phyloP scores from a whole-genome alignment of 2,888 invertebrate species.

The Globia sparganii region DNA sequence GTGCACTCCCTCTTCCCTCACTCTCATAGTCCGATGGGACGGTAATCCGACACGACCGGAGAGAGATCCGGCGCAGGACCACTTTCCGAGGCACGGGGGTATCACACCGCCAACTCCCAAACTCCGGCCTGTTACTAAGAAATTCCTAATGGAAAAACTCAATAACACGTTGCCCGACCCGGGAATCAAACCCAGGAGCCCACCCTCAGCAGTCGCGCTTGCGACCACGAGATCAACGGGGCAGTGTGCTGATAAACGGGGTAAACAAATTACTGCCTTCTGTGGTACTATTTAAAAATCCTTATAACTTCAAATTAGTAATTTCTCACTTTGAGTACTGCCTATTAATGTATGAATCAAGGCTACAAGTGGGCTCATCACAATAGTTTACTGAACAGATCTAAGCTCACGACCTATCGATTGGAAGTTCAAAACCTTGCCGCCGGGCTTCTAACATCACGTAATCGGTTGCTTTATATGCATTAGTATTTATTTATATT shows the following conservation, averaged over 20 bases:
- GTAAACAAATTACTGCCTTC: conserved; percentile 16
- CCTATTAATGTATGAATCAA: conserved; percentile 38
- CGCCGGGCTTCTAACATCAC: conserved; percentile 53
- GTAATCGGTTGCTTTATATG: conserved; percentile 17
- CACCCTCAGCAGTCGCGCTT: too few relatives aligned
- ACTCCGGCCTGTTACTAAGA: too few relatives aligned
- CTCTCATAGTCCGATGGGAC: too few relatives aligned
- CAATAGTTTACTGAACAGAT: conserved; percentile 55
- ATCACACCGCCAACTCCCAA: too few relatives aligned
- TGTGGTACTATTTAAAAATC: conserved; percentile 3
- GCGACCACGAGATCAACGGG: too few relatives aligned
- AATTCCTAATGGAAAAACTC: too few relatives aligned
- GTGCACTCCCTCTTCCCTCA: too few relatives aligned
- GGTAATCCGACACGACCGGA: too few relatives aligned
- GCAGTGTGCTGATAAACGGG: conserved; percentile 1
- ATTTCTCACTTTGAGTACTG: conserved; percentile 41
- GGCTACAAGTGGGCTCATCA: conserved; percentile 48
- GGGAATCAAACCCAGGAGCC: too few relatives aligned
- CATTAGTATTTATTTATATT: conserved; percentile 4
- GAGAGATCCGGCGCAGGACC: too few relatives aligned
- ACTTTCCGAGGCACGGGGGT: too few relatives aligned
- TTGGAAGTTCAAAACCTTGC: conserved; percentile 60
- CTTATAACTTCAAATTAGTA: conserved; percentile 24
- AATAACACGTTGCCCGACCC: too few relatives aligned
- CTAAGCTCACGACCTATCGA: conserved; percentile 60